Evolutionary conservation across 2,113 vertebrate species (phyloP).

Genomic region (Perccottus glenii): DNA sequence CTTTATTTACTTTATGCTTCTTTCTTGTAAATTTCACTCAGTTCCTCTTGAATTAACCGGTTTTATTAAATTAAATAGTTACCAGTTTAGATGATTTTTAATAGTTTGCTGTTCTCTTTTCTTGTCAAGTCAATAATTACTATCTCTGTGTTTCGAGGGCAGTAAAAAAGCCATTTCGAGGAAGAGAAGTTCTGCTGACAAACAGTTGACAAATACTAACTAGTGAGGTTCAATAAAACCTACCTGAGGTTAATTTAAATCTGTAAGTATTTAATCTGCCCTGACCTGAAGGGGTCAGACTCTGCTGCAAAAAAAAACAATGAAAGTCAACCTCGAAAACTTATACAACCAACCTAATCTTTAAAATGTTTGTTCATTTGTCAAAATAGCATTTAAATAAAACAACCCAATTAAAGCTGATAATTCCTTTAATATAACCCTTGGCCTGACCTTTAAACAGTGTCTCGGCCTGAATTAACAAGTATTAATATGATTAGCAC

Average conservation of each 20-base stretch:
- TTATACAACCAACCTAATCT: not conserved
- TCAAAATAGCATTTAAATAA: not conserved
- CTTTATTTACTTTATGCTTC: too few relatives aligned
- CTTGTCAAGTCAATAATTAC: too few relatives aligned
- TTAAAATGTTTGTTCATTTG: conserved; percentile 1
- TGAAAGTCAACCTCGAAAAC: not conserved
- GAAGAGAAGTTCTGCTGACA: too few relatives aligned
- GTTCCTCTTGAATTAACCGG: too few relatives aligned
- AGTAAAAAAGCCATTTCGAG: too few relatives aligned
- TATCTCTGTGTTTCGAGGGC: too few relatives aligned
- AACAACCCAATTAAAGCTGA: conserved; percentile 6
- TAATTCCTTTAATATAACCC: conserved; percentile 12
- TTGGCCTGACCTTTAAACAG: not conserved
- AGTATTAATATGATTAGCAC: not conserved
- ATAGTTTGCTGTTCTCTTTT: too few relatives aligned
- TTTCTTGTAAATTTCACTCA: too few relatives aligned
- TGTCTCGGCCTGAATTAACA: not conserved
- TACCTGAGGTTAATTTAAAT: too few relatives aligned
- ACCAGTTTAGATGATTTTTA: too few relatives aligned
- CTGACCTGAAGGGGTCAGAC: not conserved
- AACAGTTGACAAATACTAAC: not conserved
- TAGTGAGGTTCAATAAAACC: not conserved
- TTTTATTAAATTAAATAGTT: too few relatives aligned
- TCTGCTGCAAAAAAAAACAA: too few relatives aligned
- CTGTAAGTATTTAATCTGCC: not conserved